Percentiles rank a stretch among this genome's conserved stretches.
These are phyloP conservation scores for Chrosomus eos DNA, from an alignment of 2,797 vertebrate species.

Conservation along the genomic window DNA sequence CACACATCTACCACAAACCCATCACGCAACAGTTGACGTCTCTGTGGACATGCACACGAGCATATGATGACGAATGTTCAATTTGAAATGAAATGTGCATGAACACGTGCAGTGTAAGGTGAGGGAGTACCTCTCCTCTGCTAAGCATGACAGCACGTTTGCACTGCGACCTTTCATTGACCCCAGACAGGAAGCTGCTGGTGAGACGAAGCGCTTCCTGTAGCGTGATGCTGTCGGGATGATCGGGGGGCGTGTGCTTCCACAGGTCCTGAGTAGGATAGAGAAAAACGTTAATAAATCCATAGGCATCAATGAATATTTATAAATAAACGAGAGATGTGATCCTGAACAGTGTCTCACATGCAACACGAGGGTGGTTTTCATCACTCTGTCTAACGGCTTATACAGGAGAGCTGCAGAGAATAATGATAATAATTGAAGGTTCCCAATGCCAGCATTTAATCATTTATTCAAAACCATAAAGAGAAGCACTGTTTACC, in stretches of 20 bases:
- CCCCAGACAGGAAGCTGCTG: slow-evolving; percentile 77
- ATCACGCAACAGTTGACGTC: slow-evolving; percentile 78
- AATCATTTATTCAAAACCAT: neutral
- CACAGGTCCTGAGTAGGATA: slow-evolving; percentile 73
- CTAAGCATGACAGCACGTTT: slow-evolving; percentile 76
- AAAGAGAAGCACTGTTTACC: slow-evolving; percentile 61
- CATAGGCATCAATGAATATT: neutral
- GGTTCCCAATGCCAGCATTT: neutral
- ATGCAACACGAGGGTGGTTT: slow-evolving; percentile 76
- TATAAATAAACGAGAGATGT: slow-evolving; percentile 1
- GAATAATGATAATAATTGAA: slow-evolving; percentile 15
- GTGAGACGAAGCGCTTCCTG: slow-evolving; percentile 78
- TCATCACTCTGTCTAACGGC: slow-evolving; percentile 80
- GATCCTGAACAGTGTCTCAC: slow-evolving; percentile 66
- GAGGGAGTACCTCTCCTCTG: slow-evolving; percentile 70
- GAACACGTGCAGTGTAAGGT: neutral
- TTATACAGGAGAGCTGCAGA: slow-evolving; percentile 79
- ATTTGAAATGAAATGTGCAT: neutral
- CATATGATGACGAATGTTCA: neutral
- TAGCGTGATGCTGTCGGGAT: slow-evolving; percentile 66
- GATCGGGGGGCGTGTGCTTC: slow-evolving; percentile 73
- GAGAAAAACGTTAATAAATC: neutral
- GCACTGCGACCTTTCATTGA: slow-evolving; percentile 77
- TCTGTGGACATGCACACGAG: slow-evolving; percentile 60
- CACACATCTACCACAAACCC: slow-evolving; percentile 75